Base-by-base conservation (phyloP, 2,888 invertebrate genomes). In the Acleris laterana region DNA sequence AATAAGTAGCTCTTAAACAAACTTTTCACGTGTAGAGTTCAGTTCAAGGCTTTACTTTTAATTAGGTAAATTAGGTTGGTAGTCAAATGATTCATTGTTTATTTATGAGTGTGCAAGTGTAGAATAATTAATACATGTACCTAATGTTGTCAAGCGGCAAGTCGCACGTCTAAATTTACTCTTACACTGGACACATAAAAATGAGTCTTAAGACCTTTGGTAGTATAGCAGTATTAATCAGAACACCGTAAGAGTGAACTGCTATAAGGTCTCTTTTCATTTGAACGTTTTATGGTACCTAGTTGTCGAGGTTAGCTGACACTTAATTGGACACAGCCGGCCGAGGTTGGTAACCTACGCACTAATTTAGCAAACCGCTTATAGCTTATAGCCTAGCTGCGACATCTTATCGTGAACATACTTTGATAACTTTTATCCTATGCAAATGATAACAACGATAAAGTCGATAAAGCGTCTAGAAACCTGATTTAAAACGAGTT, bases 81-180 rank as follows among this genome's bases (percentile, higher is more conserved):
- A 13, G 4, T 38, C 13, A 38, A 38, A 38, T 4, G 3, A 38
- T 38, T 38, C 38, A 38, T 38, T 38, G 13, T 11, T 38, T 38
- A 11, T 13, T 4, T 38, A 38, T 1, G 38, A 38, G 38, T 38
- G 13, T 13, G 32, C 7, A 11, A 38, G 3, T 13, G 0, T 25
- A 25, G 1, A 25, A 25, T 25, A 25, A 20, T 20, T 20, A 2
- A 25, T 25, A 25, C 5, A 25, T 25, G 46, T n/a, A n/a, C n/a
- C n/a, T n/a, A 11, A 20, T 56, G 38, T 65, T 49, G 59, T 28
- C 28, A 7, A 58, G 59, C 22, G 67, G 68, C 62, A 77, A 82
- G 75, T 80, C 80, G 73, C 77, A 73, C 70, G 52, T 74, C 78
- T 82, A 79, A 77, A 77, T 75, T 75, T 78, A 82, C 28, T 38